Evolutionary conservation across 1,140 invertebrate species (phyloP).

Genomic region (Drosophila parvula): DNA sequence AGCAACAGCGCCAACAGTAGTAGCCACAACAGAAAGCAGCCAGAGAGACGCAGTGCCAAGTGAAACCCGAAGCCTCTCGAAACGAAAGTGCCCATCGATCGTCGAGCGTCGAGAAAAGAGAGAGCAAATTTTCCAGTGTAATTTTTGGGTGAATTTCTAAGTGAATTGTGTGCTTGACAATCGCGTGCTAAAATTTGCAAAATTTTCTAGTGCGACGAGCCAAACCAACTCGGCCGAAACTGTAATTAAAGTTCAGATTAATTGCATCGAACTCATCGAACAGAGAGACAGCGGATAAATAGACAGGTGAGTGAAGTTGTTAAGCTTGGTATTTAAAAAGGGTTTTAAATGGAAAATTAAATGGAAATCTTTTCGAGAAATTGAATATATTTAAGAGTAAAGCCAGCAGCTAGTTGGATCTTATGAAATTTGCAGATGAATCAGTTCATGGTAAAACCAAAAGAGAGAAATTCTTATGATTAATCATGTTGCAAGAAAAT

Average conservation of each 20-base stretch:
- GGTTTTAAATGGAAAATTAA: not conserved
- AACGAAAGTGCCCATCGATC: slow-evolving; percentile 58
- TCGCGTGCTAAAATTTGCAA: slow-evolving; percentile 51
- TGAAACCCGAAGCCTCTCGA: slow-evolving; percentile 46
- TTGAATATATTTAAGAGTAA: not conserved
- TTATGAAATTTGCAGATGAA: not conserved
- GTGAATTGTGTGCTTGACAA: slow-evolving; percentile 60
- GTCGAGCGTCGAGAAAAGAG: slow-evolving; percentile 36
- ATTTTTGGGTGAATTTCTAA: slow-evolving; percentile 64
- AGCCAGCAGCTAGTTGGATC: not conserved
- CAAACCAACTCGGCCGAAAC: slow-evolving; percentile 30
- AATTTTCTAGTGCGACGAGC: slow-evolving; percentile 51
- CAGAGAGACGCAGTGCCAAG: slow-evolving; percentile 25
- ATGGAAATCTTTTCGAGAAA: not conserved
- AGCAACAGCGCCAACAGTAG: slow-evolving; percentile 15
- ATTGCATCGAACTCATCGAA: slow-evolving; percentile 20
- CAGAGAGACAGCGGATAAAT: slow-evolving; percentile 8
- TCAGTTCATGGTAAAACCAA: no score
- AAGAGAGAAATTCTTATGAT: not conserved
- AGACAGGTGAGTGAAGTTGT: slow-evolving; percentile 31
- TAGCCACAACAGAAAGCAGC: slow-evolving; percentile 4
- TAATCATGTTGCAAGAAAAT: not conserved
- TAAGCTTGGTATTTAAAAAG: not conserved
- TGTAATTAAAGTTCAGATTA: slow-evolving; percentile 35
- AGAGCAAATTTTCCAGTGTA: slow-evolving; percentile 56